Evolutionary conservation across 2,113 vertebrate species (phyloP), one percentile per base, ranked within the genome.

Genomic region (Sylvietta virens): DNA sequence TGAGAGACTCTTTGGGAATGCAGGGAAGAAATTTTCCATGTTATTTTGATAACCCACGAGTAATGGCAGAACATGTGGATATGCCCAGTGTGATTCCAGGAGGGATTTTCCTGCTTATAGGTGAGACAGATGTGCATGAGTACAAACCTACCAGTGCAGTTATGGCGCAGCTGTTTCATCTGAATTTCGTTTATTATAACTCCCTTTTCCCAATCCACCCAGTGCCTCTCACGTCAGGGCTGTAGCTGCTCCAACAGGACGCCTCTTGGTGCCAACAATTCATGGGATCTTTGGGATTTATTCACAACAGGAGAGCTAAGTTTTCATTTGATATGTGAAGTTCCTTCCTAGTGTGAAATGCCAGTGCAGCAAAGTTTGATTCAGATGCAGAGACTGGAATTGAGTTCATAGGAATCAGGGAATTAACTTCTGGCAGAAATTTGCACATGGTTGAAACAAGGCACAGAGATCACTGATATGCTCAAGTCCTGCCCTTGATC

Each of bases 391-490:
- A 83, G 79, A 17, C 47, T 86, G 79, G 79, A 88, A 70, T 6
- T 40, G 92, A 85, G 74, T 90, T 93, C 44, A n/a, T 31, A 51
- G 85, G 66, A 91, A 71, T 73, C 13, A 1, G 39, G 74, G 74
- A 79, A 86, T 90, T 95, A 62, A 48, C 56, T 96, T 72, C 64
- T 90, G 92, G 56, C 71, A 80, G 54, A 90, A 74, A 88, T 54
- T 76, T 86, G 72, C 67, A 56, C 15, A 3, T 83, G 88, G 51
- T 44, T 40, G 42, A 77, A 90, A 80, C 66, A 31, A 86, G 62
- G 51, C 65, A 40, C 24, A 42, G 60, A 83, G 87, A 50, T 39
- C 30, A 90, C 15, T 7, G 15, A 21, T 31, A 8, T 3, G 28
- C 66, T 76, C 45, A 54, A 82, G 74, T 60, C 50, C 73, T 77